Conservation (phyloP, 2,888 invertebrate species). For the Morinoia aosen region DNA sequence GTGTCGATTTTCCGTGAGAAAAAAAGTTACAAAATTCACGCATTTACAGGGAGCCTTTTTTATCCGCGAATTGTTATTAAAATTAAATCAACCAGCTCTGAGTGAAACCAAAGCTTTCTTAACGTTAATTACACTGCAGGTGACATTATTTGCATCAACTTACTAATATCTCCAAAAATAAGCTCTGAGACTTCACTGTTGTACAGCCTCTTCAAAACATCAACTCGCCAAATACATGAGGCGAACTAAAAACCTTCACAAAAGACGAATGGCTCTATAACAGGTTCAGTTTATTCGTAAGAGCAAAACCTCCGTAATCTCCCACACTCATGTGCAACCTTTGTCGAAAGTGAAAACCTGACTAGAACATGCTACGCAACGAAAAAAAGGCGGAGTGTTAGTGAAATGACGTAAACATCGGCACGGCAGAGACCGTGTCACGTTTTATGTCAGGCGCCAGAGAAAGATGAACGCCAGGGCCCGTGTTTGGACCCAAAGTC, state of each 20-base stretch:
- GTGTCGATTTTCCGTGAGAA: too few species aligned
- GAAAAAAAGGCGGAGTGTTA: neutral
- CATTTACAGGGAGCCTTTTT: too few species aligned
- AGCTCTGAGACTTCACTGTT: neutral
- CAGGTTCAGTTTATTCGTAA: neutral
- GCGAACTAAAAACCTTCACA: neutral
- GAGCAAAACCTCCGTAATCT: neutral
- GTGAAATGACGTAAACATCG: neutral
- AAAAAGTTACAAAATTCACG: too few species aligned
- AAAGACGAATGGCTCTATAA: neutral
- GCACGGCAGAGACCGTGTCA: neutral
- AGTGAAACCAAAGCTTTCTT: too few species aligned
- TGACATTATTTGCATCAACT: too few species aligned
- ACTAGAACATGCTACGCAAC: neutral
- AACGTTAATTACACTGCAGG: too few species aligned
- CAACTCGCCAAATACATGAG: neutral
- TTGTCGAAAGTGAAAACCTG: neutral
- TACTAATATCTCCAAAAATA: neutral
- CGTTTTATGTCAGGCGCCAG: neutral
- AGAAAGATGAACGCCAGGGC: conserved; percentile 1
- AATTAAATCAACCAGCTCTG: too few species aligned
- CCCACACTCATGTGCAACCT: neutral
- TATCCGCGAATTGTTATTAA: too few species aligned
- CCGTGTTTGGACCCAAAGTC: neutral
- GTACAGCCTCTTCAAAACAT: neutral